Conservation (phyloP, 2,797 vertebrate species). For the Rhodeus uyekii region DNA sequence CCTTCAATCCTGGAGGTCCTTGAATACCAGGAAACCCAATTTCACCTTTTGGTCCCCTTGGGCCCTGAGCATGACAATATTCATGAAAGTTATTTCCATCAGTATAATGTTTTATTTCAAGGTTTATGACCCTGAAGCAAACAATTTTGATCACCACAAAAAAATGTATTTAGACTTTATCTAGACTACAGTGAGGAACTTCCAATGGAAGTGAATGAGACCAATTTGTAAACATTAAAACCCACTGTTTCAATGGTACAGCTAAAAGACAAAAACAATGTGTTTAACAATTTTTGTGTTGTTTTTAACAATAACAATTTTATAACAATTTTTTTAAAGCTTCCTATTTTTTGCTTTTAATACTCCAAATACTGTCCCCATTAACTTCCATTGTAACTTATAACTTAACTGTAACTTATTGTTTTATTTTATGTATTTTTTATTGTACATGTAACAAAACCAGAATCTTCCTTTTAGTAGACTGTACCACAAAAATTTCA, state of each 20-base stretch:
- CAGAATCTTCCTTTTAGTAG: not conserved
- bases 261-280: not conserved
- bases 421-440: not conserved
- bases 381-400: not conserved
- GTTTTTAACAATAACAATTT: not conserved
- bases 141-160: not conserved
- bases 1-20: conserved; percentile 84
- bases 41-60: conserved; percentile 88
- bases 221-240: not conserved
- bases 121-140: not conserved
- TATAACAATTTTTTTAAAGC: not conserved
- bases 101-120: not conserved
- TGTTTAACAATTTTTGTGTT: too few species aligned
- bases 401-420: not conserved
- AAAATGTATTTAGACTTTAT: not conserved
- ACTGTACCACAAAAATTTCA: not conserved
- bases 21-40: conserved; percentile 76
- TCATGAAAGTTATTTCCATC: not conserved
- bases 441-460: not conserved
- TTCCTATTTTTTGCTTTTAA: not conserved
- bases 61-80: conserved; percentile 75
- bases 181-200: not conserved
- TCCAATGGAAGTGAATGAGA: not conserved
- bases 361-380: not conserved
- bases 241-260: not conserved